Evolutionary conservation across 2,113 vertebrate genomes (phyloP).

Genomic region (Miniopterus natalensis): DNA sequence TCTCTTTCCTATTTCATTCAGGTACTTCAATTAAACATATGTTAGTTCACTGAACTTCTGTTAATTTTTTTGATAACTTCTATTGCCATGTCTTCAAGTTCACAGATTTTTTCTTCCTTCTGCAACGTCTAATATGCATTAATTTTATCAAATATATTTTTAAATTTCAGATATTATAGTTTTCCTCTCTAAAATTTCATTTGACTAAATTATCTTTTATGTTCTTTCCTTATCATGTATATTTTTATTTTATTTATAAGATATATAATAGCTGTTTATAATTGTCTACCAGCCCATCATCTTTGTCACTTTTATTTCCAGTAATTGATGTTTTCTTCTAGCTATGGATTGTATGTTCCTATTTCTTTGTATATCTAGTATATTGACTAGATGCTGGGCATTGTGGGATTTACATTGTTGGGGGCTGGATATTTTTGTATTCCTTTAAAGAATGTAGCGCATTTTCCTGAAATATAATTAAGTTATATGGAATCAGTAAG

Average conservation of each 20-base stretch:
- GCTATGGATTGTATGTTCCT: neutral
- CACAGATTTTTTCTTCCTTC: neutral
- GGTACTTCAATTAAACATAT: neutral
- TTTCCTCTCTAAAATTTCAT: slow-evolving; percentile 24
- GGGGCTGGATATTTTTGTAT: neutral
- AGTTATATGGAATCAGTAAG: neutral
- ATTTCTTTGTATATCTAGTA: neutral
- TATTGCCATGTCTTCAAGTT: neutral
- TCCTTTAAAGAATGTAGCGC: neutral
- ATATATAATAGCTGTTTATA: neutral
- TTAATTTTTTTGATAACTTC: neutral
- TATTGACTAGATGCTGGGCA: neutral
- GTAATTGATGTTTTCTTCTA: slow-evolving; percentile 4
- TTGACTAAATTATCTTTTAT: neutral
- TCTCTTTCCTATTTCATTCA: neutral
- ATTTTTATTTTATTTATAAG: neutral
- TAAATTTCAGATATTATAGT: neutral
- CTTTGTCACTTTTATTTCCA: slow-evolving; percentile 1
- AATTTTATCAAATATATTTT: neutral
- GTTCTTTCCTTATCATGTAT: neutral
- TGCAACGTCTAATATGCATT: neutral
- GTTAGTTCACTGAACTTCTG: neutral
- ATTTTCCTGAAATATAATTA: slow-evolving; percentile 11
- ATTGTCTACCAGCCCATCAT: neutral
- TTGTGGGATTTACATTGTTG: neutral